Evolutionary conservation across 2,113 vertebrate genomes (phyloP).

Genomic region (Cheilinus undulatus): DNA sequence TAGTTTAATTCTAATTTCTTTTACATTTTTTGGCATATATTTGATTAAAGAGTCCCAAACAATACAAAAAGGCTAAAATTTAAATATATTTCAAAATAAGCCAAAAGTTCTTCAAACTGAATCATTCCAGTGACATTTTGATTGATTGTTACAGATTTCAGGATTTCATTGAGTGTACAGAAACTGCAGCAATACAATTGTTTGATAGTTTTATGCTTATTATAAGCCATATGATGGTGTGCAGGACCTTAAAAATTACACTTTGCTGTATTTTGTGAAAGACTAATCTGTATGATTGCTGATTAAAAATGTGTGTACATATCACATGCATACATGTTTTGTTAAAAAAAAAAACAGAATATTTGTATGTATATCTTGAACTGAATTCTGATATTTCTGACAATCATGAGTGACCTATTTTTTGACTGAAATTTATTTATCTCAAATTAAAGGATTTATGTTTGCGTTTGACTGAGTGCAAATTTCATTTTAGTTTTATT

Average conservation of each 20-base stretch:
- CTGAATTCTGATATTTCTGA: not conserved
- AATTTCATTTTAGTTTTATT: not conserved
- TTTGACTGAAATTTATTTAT: not conserved
- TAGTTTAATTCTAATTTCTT: not conserved
- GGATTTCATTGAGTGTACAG: not conserved
- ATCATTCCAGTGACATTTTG: not conserved
- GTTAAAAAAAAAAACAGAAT: not conserved
- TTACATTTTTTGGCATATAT: not conserved
- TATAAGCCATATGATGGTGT: not conserved
- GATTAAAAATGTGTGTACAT: not conserved
- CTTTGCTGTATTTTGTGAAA: not conserved
- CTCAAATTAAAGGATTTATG: conserved; percentile 23
- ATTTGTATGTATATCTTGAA: not conserved
- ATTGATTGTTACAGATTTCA: not conserved
- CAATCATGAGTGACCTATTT: not conserved
- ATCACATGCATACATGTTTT: not conserved
- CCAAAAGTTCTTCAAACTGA: not conserved
- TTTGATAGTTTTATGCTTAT: not conserved
- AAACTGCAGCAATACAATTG: not conserved
- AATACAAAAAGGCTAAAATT: not conserved
- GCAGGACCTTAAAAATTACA: not conserved
- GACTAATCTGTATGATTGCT: not conserved
- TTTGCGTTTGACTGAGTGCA: not conserved
- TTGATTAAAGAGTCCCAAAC: not conserved
- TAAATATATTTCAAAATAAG: not conserved